Percentiles rank a stretch among this genome's conserved stretches.
Evolutionary conservation across 92 coral and sea anemone species (phyloP).

Genomic region (Anthopleura xanthogrammica): DNA sequence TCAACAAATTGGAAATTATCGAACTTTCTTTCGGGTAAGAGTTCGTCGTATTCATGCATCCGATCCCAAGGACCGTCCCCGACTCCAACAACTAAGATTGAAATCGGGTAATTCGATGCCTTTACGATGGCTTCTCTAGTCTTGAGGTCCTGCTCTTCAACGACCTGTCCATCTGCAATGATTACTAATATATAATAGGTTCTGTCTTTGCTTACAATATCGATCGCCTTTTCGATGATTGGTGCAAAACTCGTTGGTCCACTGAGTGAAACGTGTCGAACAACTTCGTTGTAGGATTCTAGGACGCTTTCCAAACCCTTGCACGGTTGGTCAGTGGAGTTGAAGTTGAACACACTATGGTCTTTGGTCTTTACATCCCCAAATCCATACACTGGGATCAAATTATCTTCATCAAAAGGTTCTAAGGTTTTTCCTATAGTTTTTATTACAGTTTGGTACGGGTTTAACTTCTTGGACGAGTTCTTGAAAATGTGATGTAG

Average conservation of each 20-base stretch:
- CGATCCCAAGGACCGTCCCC: constrained; percentile 99
- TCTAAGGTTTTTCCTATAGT: constrained; percentile 79
- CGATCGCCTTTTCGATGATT: constrained; percentile 82
- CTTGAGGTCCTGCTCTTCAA: constrained; percentile 76
- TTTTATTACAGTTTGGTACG: constrained; percentile 89
- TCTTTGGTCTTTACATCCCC: constrained; percentile 87
- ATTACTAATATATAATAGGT: constrained; percentile 81
- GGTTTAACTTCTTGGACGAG: constrained; percentile 72
- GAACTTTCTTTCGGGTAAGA: constrained; percentile 79
- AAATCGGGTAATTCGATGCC: constrained; percentile 85
- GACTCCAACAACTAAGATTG: constrained; percentile 89
- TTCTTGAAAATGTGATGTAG: constrained; percentile 76
- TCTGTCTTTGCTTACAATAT: constrained; percentile 62
- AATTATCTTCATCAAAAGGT: constrained; percentile 87
- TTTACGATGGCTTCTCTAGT: constrained; percentile 86
- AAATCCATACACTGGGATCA: constrained; percentile 89
- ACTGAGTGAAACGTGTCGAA: constrained; percentile 78
- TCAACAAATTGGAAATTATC: constrained; percentile 98
- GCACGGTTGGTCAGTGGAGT: constrained; percentile 72
- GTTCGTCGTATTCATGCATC: constrained; percentile 90
- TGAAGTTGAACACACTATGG: constrained; percentile 77
- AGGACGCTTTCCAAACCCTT: constrained; percentile 74
- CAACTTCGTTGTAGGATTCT: constrained; percentile 70
- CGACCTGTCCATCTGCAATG: constrained; percentile 95
- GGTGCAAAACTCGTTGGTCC: constrained; percentile 98